These are phyloP conservation scores for Meriones psammophilus DNA, from an alignment of 2,797 vertebrate genomes.

Conservation along the genomic window DNA sequence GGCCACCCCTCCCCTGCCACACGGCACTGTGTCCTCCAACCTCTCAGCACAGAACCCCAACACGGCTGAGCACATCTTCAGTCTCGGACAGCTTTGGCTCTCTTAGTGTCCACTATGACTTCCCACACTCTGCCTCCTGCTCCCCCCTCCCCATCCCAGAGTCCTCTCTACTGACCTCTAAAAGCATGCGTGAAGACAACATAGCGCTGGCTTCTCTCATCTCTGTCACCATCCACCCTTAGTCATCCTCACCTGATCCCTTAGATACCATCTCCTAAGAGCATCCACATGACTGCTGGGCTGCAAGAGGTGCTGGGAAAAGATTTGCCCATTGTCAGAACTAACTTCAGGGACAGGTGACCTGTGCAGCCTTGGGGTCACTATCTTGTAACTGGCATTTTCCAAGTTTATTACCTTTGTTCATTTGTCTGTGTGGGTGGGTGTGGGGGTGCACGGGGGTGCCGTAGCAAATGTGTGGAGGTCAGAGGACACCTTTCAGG, in stretches of 20 bases:
- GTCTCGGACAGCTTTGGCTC: not conserved
- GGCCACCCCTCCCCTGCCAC: not conserved
- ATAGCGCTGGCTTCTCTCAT: not conserved
- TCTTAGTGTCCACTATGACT: not conserved
- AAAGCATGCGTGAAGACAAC: not conserved
- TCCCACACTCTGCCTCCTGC: not conserved
- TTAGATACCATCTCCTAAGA: not conserved
- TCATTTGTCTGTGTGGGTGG: not conserved
- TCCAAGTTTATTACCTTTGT: not conserved
- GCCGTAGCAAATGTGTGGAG: not conserved
- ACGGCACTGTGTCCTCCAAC: not conserved
- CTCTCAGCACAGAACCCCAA: not conserved
- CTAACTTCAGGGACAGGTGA: not conserved
- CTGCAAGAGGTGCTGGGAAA: conserved; percentile 17
- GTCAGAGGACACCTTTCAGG: not conserved
- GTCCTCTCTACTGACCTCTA: not conserved
- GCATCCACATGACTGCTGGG: not conserved
- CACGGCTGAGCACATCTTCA: not conserved
- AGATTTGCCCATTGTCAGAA: not conserved
- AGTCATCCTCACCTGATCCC: too few relatives aligned
- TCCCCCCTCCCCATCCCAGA: not conserved
- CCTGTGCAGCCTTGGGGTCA: not conserved
- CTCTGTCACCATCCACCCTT: not conserved
- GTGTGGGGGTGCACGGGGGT: not conserved
- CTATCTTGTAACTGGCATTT: not conserved